Conservation (phyloP, 1,140 invertebrate species). For the Hypothenemus hampei region DNA sequence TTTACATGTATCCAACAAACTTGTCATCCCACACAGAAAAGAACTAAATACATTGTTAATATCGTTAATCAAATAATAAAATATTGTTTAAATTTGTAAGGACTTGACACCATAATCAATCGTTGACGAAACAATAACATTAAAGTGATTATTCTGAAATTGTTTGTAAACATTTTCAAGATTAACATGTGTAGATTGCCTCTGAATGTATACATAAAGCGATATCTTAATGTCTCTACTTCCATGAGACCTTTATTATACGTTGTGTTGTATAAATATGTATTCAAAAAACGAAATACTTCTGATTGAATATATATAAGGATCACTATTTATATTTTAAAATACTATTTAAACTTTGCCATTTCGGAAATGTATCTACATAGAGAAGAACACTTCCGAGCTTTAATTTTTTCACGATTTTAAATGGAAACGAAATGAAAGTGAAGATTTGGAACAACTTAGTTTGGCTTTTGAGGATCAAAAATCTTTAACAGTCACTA, state of each 20-base stretch:
- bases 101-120: conserved; percentile 10
- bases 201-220: conserved; percentile 11
- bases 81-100: neutral
- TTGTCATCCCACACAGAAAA: no score
- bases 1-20: neutral
- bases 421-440: no score
- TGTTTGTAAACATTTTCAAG: conserved; percentile 23
- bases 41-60: neutral
- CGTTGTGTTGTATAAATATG: no score
- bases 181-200: conserved; percentile 26
- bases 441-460: no score
- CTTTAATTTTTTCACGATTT: neutral
- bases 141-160: conserved; percentile 21
- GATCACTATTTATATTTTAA: neutral
- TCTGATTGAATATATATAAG: neutral
- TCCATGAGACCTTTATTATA: neutral
- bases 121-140: conserved; percentile 18
- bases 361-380: neutral
- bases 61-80: neutral
- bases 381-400: neutral
- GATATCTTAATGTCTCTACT: conserved; percentile 21
- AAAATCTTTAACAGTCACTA: no score
- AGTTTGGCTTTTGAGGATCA: no score
- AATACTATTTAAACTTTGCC: neutral
- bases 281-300: no score